These are phyloP conservation scores for Pavo muticus DNA, from an alignment of 2,113 vertebrate species.

Conservation along the genomic window DNA sequence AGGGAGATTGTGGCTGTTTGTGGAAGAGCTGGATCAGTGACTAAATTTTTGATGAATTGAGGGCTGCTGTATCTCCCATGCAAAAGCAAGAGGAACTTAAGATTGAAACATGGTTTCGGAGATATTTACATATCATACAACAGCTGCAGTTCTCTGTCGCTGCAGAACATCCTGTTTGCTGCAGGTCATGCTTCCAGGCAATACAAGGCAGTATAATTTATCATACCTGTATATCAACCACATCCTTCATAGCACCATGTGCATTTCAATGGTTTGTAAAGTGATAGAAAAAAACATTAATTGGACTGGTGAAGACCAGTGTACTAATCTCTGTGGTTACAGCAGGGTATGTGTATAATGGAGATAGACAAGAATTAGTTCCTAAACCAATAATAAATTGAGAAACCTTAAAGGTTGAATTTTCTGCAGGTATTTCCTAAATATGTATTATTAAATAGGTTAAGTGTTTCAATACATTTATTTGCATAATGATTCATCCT, in stretches of 20 bases:
- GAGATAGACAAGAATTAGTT: neutral
- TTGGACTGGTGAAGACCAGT: accelerated
- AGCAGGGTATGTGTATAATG: neutral
- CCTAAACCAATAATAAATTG: neutral
- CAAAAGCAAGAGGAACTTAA: neutral
- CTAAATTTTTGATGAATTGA: neutral
- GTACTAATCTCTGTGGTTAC: neutral
- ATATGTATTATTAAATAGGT: neutral
- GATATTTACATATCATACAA: neutral
- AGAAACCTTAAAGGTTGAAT: neutral
- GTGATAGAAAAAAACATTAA: neutral
- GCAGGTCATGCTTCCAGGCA: neutral
- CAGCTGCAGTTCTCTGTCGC: neutral
- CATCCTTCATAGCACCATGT: neutral
- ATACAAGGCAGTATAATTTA: neutral
- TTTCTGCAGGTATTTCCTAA: neutral
- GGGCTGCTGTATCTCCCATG: neutral
- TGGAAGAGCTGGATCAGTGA: neutral
- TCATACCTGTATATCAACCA: neutral
- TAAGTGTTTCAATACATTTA: neutral
- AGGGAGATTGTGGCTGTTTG: neutral
- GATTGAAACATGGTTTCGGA: neutral
- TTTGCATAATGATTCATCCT: neutral
- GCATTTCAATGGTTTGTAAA: neutral
- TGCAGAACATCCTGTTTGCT: neutral